Conservation (phyloP, 2,888 invertebrate species). For the Hartigia nigra region DNA sequence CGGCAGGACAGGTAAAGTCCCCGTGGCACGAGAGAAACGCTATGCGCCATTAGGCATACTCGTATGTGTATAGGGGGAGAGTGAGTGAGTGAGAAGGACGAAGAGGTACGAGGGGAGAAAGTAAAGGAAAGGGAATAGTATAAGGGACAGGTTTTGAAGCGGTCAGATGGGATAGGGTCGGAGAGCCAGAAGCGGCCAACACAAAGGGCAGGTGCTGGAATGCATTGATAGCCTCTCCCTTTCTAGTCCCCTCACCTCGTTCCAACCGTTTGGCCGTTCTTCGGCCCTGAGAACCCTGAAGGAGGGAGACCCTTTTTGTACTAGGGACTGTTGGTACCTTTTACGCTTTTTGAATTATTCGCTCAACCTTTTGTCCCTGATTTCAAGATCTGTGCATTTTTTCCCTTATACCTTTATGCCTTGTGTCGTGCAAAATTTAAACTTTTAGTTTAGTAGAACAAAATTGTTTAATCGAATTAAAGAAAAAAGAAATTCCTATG, state of each 20-base stretch:
- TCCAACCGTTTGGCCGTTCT: constrained; percentile 10
- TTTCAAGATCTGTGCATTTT: neutral
- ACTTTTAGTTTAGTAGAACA: neutral
- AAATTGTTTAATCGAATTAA: neutral
- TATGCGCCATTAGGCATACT: constrained; percentile 3
- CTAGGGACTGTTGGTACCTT: neutral
- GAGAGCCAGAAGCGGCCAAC: constrained; percentile 15
- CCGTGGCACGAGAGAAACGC: neutral
- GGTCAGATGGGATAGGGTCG: constrained; percentile 3
- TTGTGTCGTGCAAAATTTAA: neutral
- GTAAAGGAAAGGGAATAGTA: constrained; percentile 17
- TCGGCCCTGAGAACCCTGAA: neutral
- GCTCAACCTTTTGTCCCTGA: neutral
- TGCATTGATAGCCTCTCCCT: constrained; percentile 48
- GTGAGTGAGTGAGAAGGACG: constrained; percentile 6
- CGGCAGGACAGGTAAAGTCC: neutral
- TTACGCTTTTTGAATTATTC: constrained; percentile 4
- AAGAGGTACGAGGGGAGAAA: constrained; percentile 21
- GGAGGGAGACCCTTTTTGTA: neutral
- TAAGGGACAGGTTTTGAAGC: constrained; percentile 9
- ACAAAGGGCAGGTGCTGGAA: constrained; percentile 60
- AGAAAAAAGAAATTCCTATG: constrained; percentile 1
- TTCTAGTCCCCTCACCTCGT: constrained; percentile 12
- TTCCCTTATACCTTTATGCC: neutral
- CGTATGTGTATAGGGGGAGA: constrained; percentile 14